Percentiles rank a stretch among this genome's conserved stretches.
These are phyloP conservation scores for Chalcosyrphus nemorum DNA, from an alignment of 2,888 invertebrate species.

Conservation along the genomic window DNA sequence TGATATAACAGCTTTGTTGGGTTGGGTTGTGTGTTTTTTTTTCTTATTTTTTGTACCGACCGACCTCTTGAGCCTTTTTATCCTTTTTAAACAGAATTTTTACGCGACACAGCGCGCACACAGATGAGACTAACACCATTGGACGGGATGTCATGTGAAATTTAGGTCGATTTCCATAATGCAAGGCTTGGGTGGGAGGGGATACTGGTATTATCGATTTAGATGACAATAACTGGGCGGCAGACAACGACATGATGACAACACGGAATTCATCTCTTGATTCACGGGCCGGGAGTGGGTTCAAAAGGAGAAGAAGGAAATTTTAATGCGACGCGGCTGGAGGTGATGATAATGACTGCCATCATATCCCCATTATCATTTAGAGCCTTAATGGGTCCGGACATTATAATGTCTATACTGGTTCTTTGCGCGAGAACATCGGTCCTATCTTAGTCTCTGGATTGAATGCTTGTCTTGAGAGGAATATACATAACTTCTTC, in stretches of 20 bases:
- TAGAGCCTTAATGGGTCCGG: conserved; percentile 62
- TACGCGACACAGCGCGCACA: no score
- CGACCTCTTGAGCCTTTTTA: conserved; percentile 26
- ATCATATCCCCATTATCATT: conserved; percentile 68
- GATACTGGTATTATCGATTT: conserved; percentile 46
- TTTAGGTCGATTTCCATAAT: conserved; percentile 60
- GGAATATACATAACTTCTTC: no score
- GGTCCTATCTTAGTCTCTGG: conserved; percentile 1
- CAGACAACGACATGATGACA: background rate
- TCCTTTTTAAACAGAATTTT: conserved; percentile 7
- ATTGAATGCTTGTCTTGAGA: conserved; percentile 11
- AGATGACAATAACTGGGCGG: conserved; percentile 43
- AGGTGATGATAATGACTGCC: conserved; percentile 69
- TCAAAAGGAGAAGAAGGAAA: conserved; percentile 18
- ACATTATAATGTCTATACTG: conserved; percentile 69
- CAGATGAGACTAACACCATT: conserved; percentile 28
- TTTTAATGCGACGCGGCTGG: conserved; percentile 49
- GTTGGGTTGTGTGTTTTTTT: no score
- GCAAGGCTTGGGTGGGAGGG: conserved; percentile 19
- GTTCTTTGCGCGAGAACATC: conserved; percentile 16
- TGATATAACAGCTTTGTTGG: background rate
- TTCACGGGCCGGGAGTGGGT: no score
- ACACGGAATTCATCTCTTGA: no score
- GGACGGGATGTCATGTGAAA: conserved; percentile 30
- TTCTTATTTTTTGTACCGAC: no score